Evolutionary conservation across 1,140 invertebrate species (phyloP).

Genomic region (Chironomus tepperi): DNA sequence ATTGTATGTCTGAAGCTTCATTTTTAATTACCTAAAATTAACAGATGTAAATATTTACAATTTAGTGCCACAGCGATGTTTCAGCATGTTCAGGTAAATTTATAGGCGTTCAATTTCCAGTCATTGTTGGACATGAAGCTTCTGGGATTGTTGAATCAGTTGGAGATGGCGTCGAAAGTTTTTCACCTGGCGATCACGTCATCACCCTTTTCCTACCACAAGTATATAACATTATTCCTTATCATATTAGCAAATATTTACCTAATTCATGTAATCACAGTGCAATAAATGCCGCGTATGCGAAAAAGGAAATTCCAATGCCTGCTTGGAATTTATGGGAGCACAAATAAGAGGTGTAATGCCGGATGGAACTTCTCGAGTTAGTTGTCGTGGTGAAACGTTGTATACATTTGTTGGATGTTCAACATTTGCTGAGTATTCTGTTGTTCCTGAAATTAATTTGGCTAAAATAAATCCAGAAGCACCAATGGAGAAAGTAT

Average conservation of each 20-base stretch:
- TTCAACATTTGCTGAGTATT: constrained; percentile 96
- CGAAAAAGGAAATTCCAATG: constrained; percentile 35
- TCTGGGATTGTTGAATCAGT: constrained; percentile 46
- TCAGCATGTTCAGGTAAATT: constrained; percentile 44
- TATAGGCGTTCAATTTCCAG: constrained; percentile 44
- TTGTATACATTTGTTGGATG: constrained; percentile 88
- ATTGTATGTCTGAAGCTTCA: constrained; percentile 30
- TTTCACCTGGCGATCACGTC: constrained; percentile 43
- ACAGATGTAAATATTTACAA: not conserved
- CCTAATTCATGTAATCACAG: not conserved
- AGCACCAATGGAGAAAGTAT: constrained; percentile 85
- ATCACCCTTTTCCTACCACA: constrained; percentile 47
- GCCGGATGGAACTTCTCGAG: constrained; percentile 46
- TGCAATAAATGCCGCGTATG: constrained; percentile 48
- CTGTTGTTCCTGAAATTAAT: constrained; percentile 93
- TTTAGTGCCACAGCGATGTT: constrained; percentile 45
- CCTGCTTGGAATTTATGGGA: constrained; percentile 40
- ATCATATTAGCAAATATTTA: not conserved
- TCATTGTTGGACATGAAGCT: constrained; percentile 43
- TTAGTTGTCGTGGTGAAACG: constrained; percentile 42
- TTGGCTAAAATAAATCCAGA: constrained; percentile 67
- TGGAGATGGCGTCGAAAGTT: constrained; percentile 36
- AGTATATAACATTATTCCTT: not conserved
- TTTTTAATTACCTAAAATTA: not conserved
- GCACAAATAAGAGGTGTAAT: constrained; percentile 42